Evolutionary conservation across 1,140 invertebrate genomes (phyloP).

Genomic region (Oscheius sp.): DNA sequence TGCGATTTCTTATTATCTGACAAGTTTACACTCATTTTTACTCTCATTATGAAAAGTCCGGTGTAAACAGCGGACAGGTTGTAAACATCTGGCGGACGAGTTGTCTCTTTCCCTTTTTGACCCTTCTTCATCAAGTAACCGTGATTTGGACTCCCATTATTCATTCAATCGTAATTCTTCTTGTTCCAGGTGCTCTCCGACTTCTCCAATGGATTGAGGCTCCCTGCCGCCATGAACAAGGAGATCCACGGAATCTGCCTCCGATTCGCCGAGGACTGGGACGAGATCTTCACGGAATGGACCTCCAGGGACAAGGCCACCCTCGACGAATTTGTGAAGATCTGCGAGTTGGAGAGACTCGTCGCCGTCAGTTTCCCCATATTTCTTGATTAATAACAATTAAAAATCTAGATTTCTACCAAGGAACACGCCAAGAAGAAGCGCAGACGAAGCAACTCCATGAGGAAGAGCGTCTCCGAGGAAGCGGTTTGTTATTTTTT

Average conservation of each 20-base stretch:
- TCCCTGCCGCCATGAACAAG: slow-evolving; percentile 6
- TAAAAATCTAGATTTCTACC: too few relatives aligned
- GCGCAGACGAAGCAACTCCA: not conserved
- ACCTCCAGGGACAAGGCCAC: slow-evolving; percentile 18
- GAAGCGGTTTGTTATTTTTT: too few relatives aligned
- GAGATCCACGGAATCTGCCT: not conserved
- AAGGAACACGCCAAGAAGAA: too few relatives aligned
- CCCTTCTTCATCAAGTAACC: too few relatives aligned
- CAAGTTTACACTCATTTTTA: too few relatives aligned
- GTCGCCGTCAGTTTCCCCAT: not conserved
- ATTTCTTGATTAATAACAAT: not conserved
- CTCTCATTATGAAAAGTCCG: too few relatives aligned
- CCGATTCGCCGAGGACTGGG: slow-evolving; percentile 29
- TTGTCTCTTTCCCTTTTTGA: too few relatives aligned
- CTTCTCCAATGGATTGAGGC: not conserved
- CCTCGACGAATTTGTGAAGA: slow-evolving; percentile 3
- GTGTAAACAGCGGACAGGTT: too few relatives aligned
- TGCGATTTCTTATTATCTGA: too few relatives aligned
- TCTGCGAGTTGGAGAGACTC: not conserved
- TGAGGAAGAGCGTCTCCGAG: not conserved
- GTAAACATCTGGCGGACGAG: too few relatives aligned
- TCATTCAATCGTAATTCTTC: too few relatives aligned
- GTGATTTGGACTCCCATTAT: too few relatives aligned
- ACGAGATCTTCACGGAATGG: slow-evolving; percentile 18
- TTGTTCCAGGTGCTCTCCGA: not conserved